phyloP scores from a whole-genome alignment of 2,113 vertebrate genomes.

The Eulemur macaco region DNA sequence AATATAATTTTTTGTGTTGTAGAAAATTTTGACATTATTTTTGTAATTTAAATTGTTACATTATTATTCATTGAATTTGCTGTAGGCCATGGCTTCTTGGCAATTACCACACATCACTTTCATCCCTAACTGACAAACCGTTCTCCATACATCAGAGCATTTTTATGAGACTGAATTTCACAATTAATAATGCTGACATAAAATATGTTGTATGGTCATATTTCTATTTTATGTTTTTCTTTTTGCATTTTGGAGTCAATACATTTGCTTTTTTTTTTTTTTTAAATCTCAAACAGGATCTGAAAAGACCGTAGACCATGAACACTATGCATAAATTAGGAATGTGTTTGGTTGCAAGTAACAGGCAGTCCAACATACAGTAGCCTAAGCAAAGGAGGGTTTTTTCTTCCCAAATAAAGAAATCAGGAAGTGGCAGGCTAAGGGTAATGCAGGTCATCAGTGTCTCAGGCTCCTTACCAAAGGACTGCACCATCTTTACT shows the following conservation, averaged over 20 bases:
- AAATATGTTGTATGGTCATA: not conserved
- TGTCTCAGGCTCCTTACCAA: not conserved
- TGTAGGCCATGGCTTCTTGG: not conserved
- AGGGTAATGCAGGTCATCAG: not conserved
- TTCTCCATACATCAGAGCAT: not conserved
- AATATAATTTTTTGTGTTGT: not conserved
- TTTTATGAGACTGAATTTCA: not conserved
- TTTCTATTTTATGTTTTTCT: not conserved
- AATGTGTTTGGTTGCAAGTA: not conserved
- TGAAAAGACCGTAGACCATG: not conserved
- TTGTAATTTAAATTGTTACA: not conserved
- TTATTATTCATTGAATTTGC: not conserved
- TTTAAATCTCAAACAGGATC: not conserved
- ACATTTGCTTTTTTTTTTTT: not conserved
- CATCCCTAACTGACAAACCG: not conserved
- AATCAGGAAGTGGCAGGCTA: not conserved
- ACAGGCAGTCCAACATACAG: not conserved
- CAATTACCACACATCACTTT: not conserved
- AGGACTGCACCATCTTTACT: not conserved
- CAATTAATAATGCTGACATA: not conserved
- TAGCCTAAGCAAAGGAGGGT: not conserved
- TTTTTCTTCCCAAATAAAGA: not conserved
- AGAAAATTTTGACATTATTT: not conserved
- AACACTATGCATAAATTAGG: not conserved
- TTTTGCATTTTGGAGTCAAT: not conserved